Conservation (phyloP, 2,797 vertebrate species). For the Leucoraja ocellata region DNA sequence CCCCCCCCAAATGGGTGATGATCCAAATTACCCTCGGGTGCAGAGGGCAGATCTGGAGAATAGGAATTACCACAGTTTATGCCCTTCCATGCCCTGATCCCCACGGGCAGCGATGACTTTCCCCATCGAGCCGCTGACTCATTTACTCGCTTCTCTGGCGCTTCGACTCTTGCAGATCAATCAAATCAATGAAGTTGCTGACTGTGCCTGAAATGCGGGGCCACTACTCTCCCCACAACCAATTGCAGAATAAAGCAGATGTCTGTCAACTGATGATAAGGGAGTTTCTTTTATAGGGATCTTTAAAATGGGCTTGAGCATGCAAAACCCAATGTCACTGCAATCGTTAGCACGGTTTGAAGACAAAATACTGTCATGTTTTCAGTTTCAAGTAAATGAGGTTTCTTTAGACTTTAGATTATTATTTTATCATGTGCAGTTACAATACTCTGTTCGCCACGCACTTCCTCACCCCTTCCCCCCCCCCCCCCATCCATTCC, state of each 20-base stretch:
- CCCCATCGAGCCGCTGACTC: not conserved
- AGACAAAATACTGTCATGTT: not conserved
- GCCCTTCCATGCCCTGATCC: not conserved
- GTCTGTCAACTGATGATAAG: not conserved
- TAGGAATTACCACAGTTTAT: not conserved
- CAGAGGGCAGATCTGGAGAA: not conserved
- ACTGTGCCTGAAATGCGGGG: not conserved
- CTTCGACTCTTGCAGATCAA: not conserved
- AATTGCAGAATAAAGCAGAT: not conserved
- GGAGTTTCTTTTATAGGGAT: not conserved
- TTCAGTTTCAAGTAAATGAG: not conserved
- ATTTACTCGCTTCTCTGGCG: not conserved
- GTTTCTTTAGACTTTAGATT: not conserved
- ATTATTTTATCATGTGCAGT: not conserved
- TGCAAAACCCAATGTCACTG: not conserved
- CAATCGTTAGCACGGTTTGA: not conserved
- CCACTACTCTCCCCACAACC: not conserved
- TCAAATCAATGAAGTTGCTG: slow-evolving; percentile 3
- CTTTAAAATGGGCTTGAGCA: not conserved
- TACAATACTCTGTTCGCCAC: not conserved
- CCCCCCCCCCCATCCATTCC: too few species aligned
- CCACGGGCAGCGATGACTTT: not conserved
- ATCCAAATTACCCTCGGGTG: not conserved
- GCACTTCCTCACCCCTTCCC: too few species aligned
- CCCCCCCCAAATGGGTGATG: too few species aligned